These are phyloP conservation scores for Tetragonula carbonaria DNA, from an alignment of 2,888 invertebrate species.

Conservation along the genomic window DNA sequence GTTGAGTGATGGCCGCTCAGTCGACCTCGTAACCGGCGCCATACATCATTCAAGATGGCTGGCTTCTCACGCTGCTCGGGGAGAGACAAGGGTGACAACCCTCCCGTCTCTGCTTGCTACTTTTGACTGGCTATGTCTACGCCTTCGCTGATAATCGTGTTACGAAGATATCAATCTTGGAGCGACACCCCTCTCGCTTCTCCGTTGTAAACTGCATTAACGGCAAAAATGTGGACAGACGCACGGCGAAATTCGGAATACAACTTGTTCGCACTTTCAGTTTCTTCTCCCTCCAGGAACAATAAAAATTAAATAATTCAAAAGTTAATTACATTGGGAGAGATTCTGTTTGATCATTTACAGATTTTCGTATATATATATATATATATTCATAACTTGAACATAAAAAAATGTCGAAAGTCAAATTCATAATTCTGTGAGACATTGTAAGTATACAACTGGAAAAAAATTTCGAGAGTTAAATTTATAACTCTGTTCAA, in stretches of 20 bases:
- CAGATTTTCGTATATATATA: not conserved
- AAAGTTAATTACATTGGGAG: not conserved
- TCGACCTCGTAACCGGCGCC: slow-evolving; percentile 86
- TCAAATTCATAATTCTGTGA: not conserved
- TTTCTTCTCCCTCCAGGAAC: not conserved
- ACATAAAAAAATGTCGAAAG: not conserved
- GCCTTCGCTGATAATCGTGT: slow-evolving; percentile 77
- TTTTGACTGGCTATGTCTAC: slow-evolving; percentile 78
- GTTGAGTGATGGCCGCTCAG: slow-evolving; percentile 86
- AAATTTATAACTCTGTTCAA: not conserved
- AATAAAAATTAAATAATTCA: not conserved
- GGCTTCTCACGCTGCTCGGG: slow-evolving; percentile 80
- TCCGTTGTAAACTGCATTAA: slow-evolving; percentile 63
- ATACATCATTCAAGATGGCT: slow-evolving; percentile 86
- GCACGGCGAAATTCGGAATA: not conserved
- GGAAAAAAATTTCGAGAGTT: not conserved
- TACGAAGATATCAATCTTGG: slow-evolving; percentile 75
- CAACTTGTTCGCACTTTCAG: not conserved
- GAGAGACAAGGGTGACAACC: slow-evolving; percentile 82
- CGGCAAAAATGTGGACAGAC: slow-evolving; percentile 43
- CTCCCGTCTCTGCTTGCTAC: slow-evolving; percentile 76
- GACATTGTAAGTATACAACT: not conserved
- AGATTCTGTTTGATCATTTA: not conserved
- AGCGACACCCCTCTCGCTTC: slow-evolving; percentile 46
- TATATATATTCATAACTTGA: not conserved